Evolutionary conservation across 2,797 vertebrate genomes (phyloP).

Genomic region (Taenioides sp.): DNA sequence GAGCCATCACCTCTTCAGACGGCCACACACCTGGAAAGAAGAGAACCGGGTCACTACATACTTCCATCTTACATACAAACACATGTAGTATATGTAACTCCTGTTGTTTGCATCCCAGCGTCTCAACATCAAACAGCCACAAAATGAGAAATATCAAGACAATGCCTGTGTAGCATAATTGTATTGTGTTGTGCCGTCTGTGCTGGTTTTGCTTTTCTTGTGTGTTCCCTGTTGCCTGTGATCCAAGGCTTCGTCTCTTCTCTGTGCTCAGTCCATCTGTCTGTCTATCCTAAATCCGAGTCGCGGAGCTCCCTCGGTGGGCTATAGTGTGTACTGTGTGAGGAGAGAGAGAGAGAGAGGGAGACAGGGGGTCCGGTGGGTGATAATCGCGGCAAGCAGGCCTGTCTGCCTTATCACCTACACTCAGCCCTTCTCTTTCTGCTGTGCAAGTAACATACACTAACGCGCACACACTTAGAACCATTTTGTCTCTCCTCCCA

Average conservation of each 20-base stretch:
- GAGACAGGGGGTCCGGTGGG: conserved; percentile 86
- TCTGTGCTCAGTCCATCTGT: conserved; percentile 47
- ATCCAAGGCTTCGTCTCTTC: conserved; percentile 65
- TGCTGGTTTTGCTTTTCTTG: conserved; percentile 66
- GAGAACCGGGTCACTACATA: conserved; percentile 16
- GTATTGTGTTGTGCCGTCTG: conserved; percentile 59
- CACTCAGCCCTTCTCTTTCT: conserved; percentile 98
- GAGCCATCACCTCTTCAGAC: conserved; percentile 95
- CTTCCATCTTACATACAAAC: neutral
- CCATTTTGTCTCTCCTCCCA: conserved; percentile 49
- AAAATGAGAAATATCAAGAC: conserved; percentile 42
- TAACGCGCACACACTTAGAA: conserved; percentile 57
- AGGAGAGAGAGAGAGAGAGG: conserved; percentile 16
- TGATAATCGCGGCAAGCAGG: conserved; percentile 98
- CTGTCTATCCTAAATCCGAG: conserved; percentile 68
- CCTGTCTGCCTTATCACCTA: conserved; percentile 98
- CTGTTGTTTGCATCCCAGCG: conserved; percentile 28
- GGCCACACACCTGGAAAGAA: conserved; percentile 90
- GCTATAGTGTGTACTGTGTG: conserved; percentile 35
- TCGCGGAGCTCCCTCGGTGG: conserved; percentile 61
- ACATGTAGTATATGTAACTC: conserved; percentile 13
- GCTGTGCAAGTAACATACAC: conserved; percentile 85
- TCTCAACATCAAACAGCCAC: conserved; percentile 46
- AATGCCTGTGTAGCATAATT: conserved; percentile 50
- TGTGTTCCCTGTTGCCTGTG: conserved; percentile 69